Conservation (phyloP, 1,140 invertebrate species). For the Neodiprion virginianus region DNA sequence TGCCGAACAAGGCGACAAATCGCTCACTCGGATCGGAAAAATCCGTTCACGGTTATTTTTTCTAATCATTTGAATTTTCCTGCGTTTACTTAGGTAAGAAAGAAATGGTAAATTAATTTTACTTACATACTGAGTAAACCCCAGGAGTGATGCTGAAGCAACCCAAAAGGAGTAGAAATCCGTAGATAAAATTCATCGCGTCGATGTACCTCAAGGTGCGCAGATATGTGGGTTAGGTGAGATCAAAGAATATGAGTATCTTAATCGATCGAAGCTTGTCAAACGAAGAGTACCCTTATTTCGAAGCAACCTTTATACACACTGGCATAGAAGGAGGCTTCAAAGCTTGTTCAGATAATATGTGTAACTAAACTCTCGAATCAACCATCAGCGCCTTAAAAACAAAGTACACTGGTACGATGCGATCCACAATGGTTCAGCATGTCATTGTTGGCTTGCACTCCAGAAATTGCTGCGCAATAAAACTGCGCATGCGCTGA, state of each 20-base stretch:
- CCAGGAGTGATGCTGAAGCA: conserved; percentile 32
- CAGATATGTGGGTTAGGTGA: background rate
- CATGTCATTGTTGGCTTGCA: conserved; percentile 4
- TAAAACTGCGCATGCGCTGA: conserved; percentile 30
- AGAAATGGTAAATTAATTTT: background rate
- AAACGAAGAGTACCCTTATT: conserved; percentile 26
- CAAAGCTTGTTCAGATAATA: conserved; percentile 26
- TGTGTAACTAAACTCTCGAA: conserved; percentile 38
- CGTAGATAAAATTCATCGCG: conserved; percentile 39
- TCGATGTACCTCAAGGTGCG: background rate
- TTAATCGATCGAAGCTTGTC: conserved; percentile 13
- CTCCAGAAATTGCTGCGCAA: background rate
- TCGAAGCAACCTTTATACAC: conserved; percentile 79
- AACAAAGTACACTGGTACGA: conserved; percentile 25
- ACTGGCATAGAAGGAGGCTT: conserved; percentile 83
- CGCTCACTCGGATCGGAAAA: background rate
- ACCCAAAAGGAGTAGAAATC: conserved; percentile 32
- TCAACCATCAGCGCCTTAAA: conserved; percentile 29
- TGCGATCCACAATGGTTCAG: conserved; percentile 7
- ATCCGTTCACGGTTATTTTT: background rate
- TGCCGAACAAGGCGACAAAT: background rate
- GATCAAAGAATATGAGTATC: conserved; percentile 11
- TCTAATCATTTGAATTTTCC: background rate
- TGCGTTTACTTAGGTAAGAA: background rate
- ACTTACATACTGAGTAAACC: conserved; percentile 53